Percentiles rank a stretch among this genome's conserved stretches.
Evolutionary conservation across 1,140 invertebrate genomes (phyloP).

Genomic region (Phthorimaea operculella): DNA sequence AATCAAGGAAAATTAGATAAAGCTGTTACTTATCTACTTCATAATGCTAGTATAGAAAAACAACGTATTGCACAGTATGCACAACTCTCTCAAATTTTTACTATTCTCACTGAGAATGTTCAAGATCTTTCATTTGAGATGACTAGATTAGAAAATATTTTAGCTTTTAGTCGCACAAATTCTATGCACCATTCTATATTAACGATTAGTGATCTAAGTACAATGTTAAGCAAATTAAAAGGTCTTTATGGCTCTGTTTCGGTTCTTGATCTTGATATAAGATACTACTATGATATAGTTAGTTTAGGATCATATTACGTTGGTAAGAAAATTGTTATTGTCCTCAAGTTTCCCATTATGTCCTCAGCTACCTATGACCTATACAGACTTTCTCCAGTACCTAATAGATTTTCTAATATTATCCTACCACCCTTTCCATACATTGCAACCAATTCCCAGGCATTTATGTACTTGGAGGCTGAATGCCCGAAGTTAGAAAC

Average conservation of each 20-base stretch:
- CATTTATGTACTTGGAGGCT: conserved; percentile 5
- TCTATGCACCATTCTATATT: conserved; percentile 29
- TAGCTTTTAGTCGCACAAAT: conserved; percentile 38
- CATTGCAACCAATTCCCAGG: neutral
- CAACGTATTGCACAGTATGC: conserved; percentile 27
- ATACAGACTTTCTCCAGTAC: conserved; percentile 17
- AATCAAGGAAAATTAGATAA: too few species aligned
- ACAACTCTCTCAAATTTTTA: conserved; percentile 26
- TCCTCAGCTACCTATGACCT: conserved; percentile 14
- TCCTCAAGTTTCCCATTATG: conserved; percentile 26
- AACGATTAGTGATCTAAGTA: conserved; percentile 13
- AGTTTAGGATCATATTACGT: conserved; percentile 28
- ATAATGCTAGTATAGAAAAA: too few species aligned
- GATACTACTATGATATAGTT: conserved; percentile 30
- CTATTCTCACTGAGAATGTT: conserved; percentile 27
- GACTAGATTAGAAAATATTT: conserved; percentile 26
- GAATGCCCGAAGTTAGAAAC: conserved; percentile 3
- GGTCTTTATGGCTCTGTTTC: conserved; percentile 17
- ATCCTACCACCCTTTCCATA: neutral
- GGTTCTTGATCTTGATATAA: conserved; percentile 23
- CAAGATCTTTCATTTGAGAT: conserved; percentile 27
- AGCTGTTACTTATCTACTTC: too few species aligned
- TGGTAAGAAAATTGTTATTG: conserved; percentile 22
- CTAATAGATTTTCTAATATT: neutral
- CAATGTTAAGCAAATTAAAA: conserved; percentile 21